phyloP scores from a whole-genome alignment of 2,113 vertebrate species.

The Engraulis encrasicolus region DNA sequence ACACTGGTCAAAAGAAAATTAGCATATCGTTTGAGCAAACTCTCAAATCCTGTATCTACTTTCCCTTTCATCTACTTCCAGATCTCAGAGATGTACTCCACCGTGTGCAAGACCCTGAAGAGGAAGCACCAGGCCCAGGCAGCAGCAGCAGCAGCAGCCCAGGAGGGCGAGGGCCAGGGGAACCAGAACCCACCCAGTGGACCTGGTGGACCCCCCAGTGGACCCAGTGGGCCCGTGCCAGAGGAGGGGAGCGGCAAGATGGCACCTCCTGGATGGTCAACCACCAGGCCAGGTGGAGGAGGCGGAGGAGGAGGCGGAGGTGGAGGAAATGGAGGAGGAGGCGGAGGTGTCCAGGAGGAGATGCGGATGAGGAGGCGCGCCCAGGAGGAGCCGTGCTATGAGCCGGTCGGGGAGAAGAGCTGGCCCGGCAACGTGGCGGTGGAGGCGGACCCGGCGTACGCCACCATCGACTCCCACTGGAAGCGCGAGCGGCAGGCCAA shows the following conservation, averaged over 20 bases:
- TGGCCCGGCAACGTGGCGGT: constrained; percentile 59
- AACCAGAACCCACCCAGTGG: constrained; percentile 64
- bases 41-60: neutral
- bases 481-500: constrained; percentile 67
- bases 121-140: constrained; percentile 64
- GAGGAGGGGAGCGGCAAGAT: constrained; percentile 47
- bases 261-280: constrained; percentile 39
- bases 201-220: no score
- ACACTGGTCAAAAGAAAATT: no score
- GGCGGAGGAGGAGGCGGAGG: constrained; percentile 58
- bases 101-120: constrained; percentile 76
- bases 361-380: constrained; percentile 61
- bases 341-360: constrained; percentile 52
- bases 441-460: constrained; percentile 72
- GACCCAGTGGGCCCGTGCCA: constrained; percentile 64
- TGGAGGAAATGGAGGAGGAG: constrained; percentile 69
- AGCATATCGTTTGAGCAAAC: neutral
- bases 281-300: neutral
- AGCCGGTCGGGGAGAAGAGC: constrained; percentile 70
- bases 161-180: constrained; percentile 53
- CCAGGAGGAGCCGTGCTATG: constrained; percentile 74
- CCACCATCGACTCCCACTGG: constrained; percentile 70
- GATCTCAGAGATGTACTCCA: constrained; percentile 81
- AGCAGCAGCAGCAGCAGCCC: constrained; percentile 29
- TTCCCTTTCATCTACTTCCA: constrained; percentile 56